phyloP scores from a whole-genome alignment of 2,888 invertebrate genomes.

The Hypomecis atomaria region DNA sequence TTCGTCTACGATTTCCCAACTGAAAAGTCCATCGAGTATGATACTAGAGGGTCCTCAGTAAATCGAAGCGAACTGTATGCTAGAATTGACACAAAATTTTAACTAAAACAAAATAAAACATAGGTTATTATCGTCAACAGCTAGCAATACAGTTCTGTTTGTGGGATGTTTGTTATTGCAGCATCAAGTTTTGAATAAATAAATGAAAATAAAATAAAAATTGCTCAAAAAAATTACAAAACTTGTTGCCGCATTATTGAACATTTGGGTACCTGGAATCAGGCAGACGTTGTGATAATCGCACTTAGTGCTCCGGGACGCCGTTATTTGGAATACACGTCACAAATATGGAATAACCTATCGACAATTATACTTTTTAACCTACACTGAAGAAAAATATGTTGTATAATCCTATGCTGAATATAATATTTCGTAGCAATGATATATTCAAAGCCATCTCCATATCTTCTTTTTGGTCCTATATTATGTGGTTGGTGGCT shows the following conservation, averaged over 20 bases:
- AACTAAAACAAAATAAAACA: background rate
- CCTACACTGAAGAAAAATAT: background rate
- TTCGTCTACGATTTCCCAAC: slow-evolving; percentile 71
- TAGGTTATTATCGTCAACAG: slow-evolving; percentile 44
- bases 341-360: slow-evolving; percentile 45
- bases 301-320: slow-evolving; percentile 60
- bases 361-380: slow-evolving; percentile 22
- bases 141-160: slow-evolving; percentile 61
- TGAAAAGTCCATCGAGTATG: slow-evolving; percentile 82
- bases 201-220: slow-evolving; percentile 13
- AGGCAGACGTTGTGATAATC: slow-evolving; percentile 76
- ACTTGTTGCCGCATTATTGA: slow-evolving; percentile 66
- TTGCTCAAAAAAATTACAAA: slow-evolving; percentile 28
- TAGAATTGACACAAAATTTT: slow-evolving; percentile 41
- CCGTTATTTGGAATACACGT: slow-evolving; percentile 52
- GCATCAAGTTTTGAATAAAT: slow-evolving; percentile 56
- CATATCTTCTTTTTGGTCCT: no score
- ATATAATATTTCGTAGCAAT: no score
- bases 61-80: slow-evolving; percentile 52
- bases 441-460: no score
- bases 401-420: background rate
- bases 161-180: slow-evolving; percentile 60
- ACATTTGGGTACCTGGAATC: slow-evolving; percentile 78
- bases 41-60: slow-evolving; percentile 69
- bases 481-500: no score